Evolutionary conservation across 1,140 invertebrate genomes (phyloP), one percentile per base, ranked within the genome.

Genomic region (Arctopsyche grandis): DNA sequence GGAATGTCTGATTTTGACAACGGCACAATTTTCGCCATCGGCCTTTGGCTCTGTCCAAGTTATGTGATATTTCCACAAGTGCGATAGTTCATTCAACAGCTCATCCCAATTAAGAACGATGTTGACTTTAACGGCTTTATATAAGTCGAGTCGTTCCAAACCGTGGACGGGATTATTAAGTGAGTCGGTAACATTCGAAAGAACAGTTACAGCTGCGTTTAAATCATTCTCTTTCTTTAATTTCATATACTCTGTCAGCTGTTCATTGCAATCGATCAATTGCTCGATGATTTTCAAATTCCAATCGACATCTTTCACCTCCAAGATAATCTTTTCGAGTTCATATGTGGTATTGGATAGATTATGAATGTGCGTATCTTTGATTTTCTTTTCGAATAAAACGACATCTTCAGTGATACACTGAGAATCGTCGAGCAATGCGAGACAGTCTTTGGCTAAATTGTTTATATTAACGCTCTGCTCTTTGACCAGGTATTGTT

Each of bases 351-450:
- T 89, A 75, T 88, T 87, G 5, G 87, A 83, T 58, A 93, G 85
- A 83, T 92, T 89, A 70, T 89, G 86, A 84, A 90, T 90, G n/a
- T 89, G 88, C 84, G 90, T 83, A 71, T 89, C 83, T 79, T 91
- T 88, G 75, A 91, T 89, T 60, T 88, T 87, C 46, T 84, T 85
- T 78, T 90, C 86, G 26, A 91, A 88, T 9, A 77, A 74, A 52
- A 86, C 84, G 83, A 92, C 88, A 74, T 90, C 88, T 1, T 87
- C 78, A 1, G 90, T 71, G 10, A 92, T 80, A 44, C 83, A 83
- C 46, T 88, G 85, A 70, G 88, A 88, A 81, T 90, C 88, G 0
- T 83, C 77, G 58, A 89, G 83, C 75, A 92, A 83, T 66, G 86
- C 84, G 69, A 87, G 84, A 83, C 91, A 89, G 60, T 90, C 88